Evolutionary conservation across 1,140 invertebrate genomes (phyloP).

Genomic region (Maconellicoccus hirsutus): DNA sequence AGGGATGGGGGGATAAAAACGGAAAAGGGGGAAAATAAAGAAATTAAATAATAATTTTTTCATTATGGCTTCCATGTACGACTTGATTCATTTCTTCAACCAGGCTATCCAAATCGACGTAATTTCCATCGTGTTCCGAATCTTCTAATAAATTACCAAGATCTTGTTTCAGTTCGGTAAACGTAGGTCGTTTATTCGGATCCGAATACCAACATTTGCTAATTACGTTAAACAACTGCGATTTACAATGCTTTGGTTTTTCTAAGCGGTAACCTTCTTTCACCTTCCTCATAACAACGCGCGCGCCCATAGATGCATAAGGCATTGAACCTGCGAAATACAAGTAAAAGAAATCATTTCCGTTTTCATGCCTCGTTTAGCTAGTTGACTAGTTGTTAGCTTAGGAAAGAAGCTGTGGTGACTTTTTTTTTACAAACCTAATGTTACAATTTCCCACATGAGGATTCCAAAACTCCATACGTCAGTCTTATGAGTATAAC

Average conservation of each 20-base stretch:
- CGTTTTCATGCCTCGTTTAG: neutral
- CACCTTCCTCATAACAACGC: slow-evolving; percentile 62
- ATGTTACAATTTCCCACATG: slow-evolving; percentile 75
- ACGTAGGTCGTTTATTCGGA: slow-evolving; percentile 56
- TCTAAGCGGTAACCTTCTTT: slow-evolving; percentile 62
- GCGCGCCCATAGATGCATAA: slow-evolving; percentile 63
- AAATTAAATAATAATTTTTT: slow-evolving; percentile 20
- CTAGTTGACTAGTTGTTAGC: neutral
- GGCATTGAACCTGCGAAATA: slow-evolving; percentile 57
- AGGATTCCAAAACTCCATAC: slow-evolving; percentile 79
- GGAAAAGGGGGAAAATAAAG: neutral
- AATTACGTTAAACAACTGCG: slow-evolving; percentile 62
- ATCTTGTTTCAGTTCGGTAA: slow-evolving; percentile 52
- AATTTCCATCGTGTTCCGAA: slow-evolving; percentile 53
- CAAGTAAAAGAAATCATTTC: neutral
- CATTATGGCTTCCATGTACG: slow-evolving; percentile 19
- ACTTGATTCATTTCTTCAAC: slow-evolving; percentile 36
- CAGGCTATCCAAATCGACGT: slow-evolving; percentile 65
- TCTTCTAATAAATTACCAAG: slow-evolving; percentile 56
- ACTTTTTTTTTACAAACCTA: slow-evolving; percentile 44
- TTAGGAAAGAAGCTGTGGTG: neutral
- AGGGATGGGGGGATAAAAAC: too few species aligned
- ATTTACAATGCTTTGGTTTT: slow-evolving; percentile 58
- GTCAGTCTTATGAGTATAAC: slow-evolving; percentile 68
- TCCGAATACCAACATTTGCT: slow-evolving; percentile 62